Evolutionary conservation across 2,888 invertebrate genomes (phyloP).

Genomic region (Meganola albula): DNA sequence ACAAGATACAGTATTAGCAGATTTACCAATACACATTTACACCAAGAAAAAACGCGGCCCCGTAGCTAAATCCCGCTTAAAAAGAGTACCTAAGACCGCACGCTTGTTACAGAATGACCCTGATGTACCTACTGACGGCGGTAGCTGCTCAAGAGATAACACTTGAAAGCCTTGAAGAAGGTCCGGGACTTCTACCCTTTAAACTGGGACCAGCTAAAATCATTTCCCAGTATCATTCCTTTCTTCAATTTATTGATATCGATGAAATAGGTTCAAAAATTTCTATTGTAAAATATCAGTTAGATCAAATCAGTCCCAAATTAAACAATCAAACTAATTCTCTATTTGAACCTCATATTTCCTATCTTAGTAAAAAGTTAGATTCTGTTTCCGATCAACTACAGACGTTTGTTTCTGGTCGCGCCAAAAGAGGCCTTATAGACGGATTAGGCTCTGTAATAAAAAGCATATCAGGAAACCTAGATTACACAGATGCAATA

Average conservation of each 20-base stretch:
- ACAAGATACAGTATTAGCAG: slow-evolving; percentile 3
- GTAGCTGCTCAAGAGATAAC: not conserved
- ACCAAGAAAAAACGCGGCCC: not conserved
- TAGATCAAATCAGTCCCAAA: not conserved
- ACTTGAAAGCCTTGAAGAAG: not conserved
- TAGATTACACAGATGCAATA: not conserved
- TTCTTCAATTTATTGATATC: slow-evolving; percentile 1
- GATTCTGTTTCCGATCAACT: not conserved
- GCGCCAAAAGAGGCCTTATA: not conserved
- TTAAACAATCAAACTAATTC: not conserved
- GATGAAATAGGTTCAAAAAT: not conserved
- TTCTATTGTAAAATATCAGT: not conserved
- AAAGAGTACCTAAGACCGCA: not conserved
- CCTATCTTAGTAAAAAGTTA: not conserved
- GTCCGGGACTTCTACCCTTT: not conserved
- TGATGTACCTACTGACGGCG: not conserved
- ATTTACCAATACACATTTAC: slow-evolving; percentile 1
- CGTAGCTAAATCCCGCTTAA: not conserved
- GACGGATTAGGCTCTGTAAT: slow-evolving; percentile 6
- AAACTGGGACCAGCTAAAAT: not conserved
- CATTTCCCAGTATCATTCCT: slow-evolving; percentile 1
- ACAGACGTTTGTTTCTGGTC: not conserved
- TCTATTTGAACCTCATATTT: not conserved
- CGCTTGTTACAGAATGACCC: not conserved
- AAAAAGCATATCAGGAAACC: slow-evolving; percentile 3